Evolutionary conservation across 2,888 invertebrate genomes (phyloP), one percentile per base, ranked within the genome.

Genomic region (Patella pellucida): DNA sequence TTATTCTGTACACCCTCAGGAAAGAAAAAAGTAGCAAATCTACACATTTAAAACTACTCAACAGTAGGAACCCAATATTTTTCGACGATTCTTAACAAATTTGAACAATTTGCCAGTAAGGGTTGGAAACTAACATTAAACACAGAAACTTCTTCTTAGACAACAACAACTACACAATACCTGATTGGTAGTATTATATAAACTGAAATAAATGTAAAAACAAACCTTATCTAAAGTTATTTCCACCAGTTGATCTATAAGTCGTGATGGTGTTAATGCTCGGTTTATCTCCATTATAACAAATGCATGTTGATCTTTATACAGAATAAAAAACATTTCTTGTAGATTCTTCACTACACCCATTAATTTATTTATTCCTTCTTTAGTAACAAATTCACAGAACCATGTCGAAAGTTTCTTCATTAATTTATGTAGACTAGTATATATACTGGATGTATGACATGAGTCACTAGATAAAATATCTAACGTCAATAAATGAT

Each of bases 161-260:
- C 41, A 9, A 9, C 41, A 41, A 31, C 41, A 41, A 41, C 41
- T 41, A 41, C 41, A 41, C 41, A 7, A 31, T 41, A 0, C 41
- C 41, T 0, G 41, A 31, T 4, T 41, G 0, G 41, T 41, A 41
- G 9, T 3, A 4, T 31, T 3, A 41, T 41, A 41, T 41, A 41
- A 41, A 41, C 1, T 41, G 41, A 9, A 41, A 41, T 41, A 41
- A 41, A 41, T 41, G 41, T 41, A 41, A 9, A 52, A 23, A 69
- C 69, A 73, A 76, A 86, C 87, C 85, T 85, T 86, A 51, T 84
- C 83, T 68, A 72, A 76, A 12, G 82, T 82, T 27, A 86, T 75
- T n/a, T 85, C 84, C 31, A 85, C 23, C 52, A 86, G 75, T 14
- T 79, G 52, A 71, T 86, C 85, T 3, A 85, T 75, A 31, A 87